Conservation (phyloP, 2,113 vertebrate genomes). For the Sciurus niger region DNA sequence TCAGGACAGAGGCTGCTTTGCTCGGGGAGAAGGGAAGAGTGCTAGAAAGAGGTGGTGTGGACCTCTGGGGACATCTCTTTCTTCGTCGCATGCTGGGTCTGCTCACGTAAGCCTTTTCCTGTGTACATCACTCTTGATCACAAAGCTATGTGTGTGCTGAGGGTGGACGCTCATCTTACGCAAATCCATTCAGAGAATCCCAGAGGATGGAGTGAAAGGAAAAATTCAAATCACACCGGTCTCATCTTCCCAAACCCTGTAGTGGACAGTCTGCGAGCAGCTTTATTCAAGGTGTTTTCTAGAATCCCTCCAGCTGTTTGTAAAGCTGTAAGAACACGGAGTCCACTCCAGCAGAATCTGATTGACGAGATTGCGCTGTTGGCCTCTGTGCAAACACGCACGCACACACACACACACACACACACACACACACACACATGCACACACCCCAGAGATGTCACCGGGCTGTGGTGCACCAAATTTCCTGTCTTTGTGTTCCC, state of each 20-base stretch:
- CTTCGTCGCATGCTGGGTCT: too few species aligned
- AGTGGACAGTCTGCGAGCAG: background rate
- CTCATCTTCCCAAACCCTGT: background rate
- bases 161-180: background rate
- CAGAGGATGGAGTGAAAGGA: background rate
- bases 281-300: background rate
- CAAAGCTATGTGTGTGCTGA: background rate
- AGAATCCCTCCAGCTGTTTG: slow-evolving; percentile 27
- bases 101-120: too few species aligned
- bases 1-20: background rate
- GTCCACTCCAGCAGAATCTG: background rate
- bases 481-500: slow-evolving; percentile 61
- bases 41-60: background rate
- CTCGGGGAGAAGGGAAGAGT: too few species aligned
- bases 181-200: background rate
- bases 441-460: background rate
- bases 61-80: background rate
- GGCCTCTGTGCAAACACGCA: background rate
- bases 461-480: background rate
- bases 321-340: background rate
- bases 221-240: background rate
- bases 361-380: background rate
- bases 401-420: background rate
- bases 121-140: background rate
- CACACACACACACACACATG: too few species aligned